Conservation (phyloP, 2,888 invertebrate genomes). For the Plebejus anna region DNA sequence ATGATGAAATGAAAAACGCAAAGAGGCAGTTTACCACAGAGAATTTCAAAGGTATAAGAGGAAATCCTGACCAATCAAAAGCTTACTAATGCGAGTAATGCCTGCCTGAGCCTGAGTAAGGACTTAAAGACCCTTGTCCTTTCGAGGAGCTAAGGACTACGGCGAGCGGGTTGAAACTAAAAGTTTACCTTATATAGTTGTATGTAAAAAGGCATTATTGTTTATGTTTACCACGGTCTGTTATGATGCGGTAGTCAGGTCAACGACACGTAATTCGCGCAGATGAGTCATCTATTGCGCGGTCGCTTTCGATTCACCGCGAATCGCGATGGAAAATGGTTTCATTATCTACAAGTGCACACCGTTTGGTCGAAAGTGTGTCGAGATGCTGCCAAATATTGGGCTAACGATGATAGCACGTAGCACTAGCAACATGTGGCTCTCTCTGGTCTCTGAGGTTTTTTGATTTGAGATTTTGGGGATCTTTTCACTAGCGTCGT, state of each 20-base stretch:
- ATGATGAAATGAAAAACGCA: background rate
- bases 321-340: background rate
- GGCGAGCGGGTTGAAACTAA: slow-evolving; percentile 1
- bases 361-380: background rate
- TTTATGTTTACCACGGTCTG: slow-evolving; percentile 1
- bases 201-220: background rate
- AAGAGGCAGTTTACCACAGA: background rate
- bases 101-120: background rate
- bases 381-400: slow-evolving; percentile 9
- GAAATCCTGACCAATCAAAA: background rate
- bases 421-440: too few relatives aligned
- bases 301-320: slow-evolving; percentile 21
- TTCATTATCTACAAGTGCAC: slow-evolving; percentile 26
- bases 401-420: background rate
- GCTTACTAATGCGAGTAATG: background rate
- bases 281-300: slow-evolving; percentile 22
- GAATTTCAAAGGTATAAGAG: background rate
- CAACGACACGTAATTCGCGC: slow-evolving; percentile 19
- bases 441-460: too few relatives aligned
- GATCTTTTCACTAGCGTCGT: too few relatives aligned
- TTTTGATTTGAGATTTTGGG: too few relatives aligned
- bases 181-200: background rate
- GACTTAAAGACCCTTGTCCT: background rate
- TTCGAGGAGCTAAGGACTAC: background rate
- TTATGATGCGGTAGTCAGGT: slow-evolving; percentile 15